Evolutionary conservation across 2,888 invertebrate genomes (phyloP).

Genomic region (Agrotis ipsilon): DNA sequence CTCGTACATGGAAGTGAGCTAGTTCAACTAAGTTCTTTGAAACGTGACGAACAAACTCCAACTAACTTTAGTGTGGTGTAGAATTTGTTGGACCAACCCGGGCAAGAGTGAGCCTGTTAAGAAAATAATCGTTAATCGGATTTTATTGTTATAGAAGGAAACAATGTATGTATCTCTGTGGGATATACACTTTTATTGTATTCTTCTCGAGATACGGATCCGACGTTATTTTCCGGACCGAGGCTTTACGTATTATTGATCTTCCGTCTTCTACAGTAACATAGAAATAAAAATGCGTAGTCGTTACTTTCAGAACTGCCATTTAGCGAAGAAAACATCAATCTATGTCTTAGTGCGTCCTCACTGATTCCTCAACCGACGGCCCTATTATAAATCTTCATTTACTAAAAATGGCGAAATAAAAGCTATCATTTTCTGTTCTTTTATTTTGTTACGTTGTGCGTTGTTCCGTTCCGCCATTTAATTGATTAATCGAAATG

Average conservation of each 20-base stretch:
- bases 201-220: constrained; percentile 5
- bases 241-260: constrained; percentile 9
- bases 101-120: neutral
- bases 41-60: constrained; percentile 12
- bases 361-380: constrained; percentile 49
- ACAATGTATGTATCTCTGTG: constrained; percentile 21
- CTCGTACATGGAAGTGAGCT: neutral
- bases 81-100: constrained; percentile 2
- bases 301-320: constrained; percentile 52
- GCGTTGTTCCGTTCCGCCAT: constrained; percentile 12
- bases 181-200: constrained; percentile 1
- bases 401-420: constrained; percentile 51
- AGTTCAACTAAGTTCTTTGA: constrained; percentile 4
- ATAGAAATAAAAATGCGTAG: constrained; percentile 43
- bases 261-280: constrained; percentile 17
- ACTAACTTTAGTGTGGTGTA: constrained; percentile 3
- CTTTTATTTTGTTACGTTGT: constrained; percentile 5
- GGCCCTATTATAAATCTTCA: constrained; percentile 58
- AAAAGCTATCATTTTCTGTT: constrained; percentile 43
- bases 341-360: constrained; percentile 58
- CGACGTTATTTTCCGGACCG: constrained; percentile 16
- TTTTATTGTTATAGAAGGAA: constrained; percentile 40
- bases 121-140: constrained; percentile 21
- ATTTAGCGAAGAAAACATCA: constrained; percentile 54
- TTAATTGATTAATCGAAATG: constrained; percentile 40